A percentile compares a stretch with the other conserved stretches of the same genome.
Evolutionary conservation across 2,888 invertebrate species (phyloP).

Genomic region (Dryobotodes eremita): DNA sequence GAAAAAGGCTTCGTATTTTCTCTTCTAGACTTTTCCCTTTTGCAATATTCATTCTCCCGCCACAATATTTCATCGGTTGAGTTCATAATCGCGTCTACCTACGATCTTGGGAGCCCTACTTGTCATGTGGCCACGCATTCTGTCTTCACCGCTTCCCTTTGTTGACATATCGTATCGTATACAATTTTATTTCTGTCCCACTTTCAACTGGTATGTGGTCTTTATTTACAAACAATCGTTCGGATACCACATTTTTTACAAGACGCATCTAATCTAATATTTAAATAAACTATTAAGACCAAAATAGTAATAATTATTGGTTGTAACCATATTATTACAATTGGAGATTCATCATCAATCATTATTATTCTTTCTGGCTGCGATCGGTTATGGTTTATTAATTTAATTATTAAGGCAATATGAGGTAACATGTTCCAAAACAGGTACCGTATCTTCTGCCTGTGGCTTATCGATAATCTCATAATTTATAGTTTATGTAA

Average conservation of each 20-base stretch:
- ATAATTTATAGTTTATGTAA: conserved; percentile 61
- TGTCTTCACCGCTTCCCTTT: conserved; percentile 48
- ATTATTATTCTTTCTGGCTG: conserved; percentile 47
- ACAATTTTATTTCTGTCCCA: conserved; percentile 43
- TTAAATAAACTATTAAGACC: conserved; percentile 19
- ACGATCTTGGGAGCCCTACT: conserved; percentile 73
- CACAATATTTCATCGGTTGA: conserved; percentile 56
- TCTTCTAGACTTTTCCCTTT: conserved; percentile 16
- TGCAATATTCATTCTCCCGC: conserved; percentile 14
- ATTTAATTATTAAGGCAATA: conserved; percentile 56
- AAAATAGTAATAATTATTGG: conserved; percentile 26
- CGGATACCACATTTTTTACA: conserved; percentile 11
- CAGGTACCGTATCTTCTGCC: conserved; percentile 50
- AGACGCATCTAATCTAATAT: background rate
- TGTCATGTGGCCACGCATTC: conserved; percentile 67
- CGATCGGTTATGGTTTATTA: conserved; percentile 48
- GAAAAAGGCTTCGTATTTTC: conserved; percentile 3
- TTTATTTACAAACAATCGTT: conserved; percentile 47
- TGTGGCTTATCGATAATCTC: conserved; percentile 63
- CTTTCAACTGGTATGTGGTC: conserved; percentile 36
- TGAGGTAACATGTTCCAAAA: conserved; percentile 51
- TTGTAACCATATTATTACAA: conserved; percentile 29
- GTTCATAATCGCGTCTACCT: conserved; percentile 75
- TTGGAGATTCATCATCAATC: conserved; percentile 38
- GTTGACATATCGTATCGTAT: conserved; percentile 35